These are phyloP conservation scores for Pelodytes ibericus DNA, from an alignment of 2,797 vertebrate species.

Conservation along the genomic window DNA sequence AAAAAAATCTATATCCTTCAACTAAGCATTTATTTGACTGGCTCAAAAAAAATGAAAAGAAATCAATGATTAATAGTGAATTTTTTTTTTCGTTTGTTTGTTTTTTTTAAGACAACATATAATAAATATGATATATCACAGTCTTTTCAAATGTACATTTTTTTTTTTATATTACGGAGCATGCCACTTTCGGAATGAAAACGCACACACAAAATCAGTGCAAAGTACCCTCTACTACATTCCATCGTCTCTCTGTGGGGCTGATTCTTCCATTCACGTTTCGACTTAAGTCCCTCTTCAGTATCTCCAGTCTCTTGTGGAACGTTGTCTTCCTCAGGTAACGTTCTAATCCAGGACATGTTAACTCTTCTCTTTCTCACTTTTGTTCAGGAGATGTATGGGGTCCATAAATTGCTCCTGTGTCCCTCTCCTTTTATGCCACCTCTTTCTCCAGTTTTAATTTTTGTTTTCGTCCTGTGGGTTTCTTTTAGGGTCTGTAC, in stretches of 20 bases:
- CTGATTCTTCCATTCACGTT: slow-evolving; percentile 34
- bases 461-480: slow-evolving; percentile 58
- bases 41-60: slow-evolving; percentile 70
- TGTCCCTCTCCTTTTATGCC: slow-evolving; percentile 55
- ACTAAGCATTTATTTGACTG: slow-evolving; percentile 81
- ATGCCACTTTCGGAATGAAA: slow-evolving; percentile 79
- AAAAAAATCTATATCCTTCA: slow-evolving; percentile 72
- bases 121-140: slow-evolving; percentile 85
- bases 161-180: slow-evolving; percentile 72
- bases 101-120: slow-evolving; percentile 70
- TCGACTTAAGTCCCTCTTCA: slow-evolving; percentile 59
- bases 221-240: slow-evolving; percentile 69
- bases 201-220: slow-evolving; percentile 78
- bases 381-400: slow-evolving; percentile 18
- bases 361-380: neutral
- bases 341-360: neutral
- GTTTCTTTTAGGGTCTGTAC: slow-evolving; percentile 36
- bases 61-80: slow-evolving; percentile 70
- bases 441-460: slow-evolving; percentile 43
- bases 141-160: slow-evolving; percentile 75
- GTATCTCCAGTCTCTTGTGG: slow-evolving; percentile 62
- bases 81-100: slow-evolving; percentile 58
- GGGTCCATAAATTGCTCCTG: slow-evolving; percentile 28
- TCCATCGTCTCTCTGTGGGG: slow-evolving; percentile 20
- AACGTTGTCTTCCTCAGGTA: neutral